Evolutionary conservation across 2,113 vertebrate genomes (phyloP).

Genomic region (Trematocara macrostoma): DNA sequence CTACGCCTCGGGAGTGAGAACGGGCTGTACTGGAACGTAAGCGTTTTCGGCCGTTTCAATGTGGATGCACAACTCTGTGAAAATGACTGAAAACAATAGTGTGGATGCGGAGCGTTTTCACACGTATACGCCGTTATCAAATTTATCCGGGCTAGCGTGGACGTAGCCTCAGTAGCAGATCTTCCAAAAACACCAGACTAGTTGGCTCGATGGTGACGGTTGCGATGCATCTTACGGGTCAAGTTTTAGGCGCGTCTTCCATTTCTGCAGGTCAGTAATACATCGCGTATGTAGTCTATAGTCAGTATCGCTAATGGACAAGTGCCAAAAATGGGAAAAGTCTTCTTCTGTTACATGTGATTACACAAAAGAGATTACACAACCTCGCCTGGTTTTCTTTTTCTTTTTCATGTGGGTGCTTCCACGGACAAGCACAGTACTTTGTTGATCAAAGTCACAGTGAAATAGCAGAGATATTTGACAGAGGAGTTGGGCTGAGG

Average conservation of each 20-base stretch:
- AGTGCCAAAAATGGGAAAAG: not conserved
- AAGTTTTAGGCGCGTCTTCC: not conserved
- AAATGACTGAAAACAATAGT: rapidly evolving
- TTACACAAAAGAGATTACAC: slow-evolving; percentile 47
- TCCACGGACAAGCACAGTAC: slow-evolving; percentile 27
- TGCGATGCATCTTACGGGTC: not conserved
- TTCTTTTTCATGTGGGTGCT: slow-evolving; percentile 42
- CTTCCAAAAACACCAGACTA: not conserved
- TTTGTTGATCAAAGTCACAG: slow-evolving; percentile 52
- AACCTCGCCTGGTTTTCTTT: slow-evolving; percentile 29
- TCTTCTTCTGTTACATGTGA: slow-evolving; percentile 5
- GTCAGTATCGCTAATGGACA: not conserved
- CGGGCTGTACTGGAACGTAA: rapidly evolving
- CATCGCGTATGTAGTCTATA: not conserved
- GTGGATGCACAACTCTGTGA: rapidly evolving
- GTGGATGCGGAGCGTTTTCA: rapidly evolving
- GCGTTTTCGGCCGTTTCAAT: rapidly evolving
- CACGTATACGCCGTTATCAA: rapidly evolving
- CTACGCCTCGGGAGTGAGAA: too few relatives aligned
- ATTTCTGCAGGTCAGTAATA: not conserved
- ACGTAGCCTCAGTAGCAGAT: not conserved
- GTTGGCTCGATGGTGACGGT: not conserved
- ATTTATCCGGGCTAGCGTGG: rapidly evolving
- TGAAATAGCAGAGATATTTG: slow-evolving; percentile 34
- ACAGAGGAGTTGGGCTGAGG: slow-evolving; percentile 39